Conservation (phyloP, 2,797 vertebrate species). For the Acipenser ruthenus region DNA sequence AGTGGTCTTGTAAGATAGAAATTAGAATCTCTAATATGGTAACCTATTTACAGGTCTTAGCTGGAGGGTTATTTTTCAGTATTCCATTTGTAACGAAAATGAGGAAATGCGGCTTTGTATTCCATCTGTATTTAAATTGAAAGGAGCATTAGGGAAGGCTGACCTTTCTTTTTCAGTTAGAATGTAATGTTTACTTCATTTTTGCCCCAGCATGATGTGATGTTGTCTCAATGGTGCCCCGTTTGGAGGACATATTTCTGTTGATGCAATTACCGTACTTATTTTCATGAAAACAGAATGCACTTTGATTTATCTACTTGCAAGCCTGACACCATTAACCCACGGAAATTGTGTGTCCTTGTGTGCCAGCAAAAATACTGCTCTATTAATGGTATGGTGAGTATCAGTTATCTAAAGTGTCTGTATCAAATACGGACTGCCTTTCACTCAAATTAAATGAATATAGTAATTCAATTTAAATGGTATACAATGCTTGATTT, state of each 20-base stretch:
- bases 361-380: background rate
- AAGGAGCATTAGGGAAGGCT: background rate
- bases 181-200: background rate
- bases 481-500: background rate
- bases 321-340: background rate
- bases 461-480: background rate
- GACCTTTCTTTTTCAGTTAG: background rate
- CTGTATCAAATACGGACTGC: background rate
- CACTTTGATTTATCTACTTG: background rate
- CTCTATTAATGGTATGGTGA: background rate
- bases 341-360: background rate
- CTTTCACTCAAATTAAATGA: background rate
- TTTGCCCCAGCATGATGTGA: background rate
- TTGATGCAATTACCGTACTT: background rate
- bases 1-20: no score
- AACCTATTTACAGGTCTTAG: no score
- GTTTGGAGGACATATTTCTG: background rate
- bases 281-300: background rate
- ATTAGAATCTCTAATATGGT: no score
- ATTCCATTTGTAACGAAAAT: background rate
- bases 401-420: background rate
- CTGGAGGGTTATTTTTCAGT: no score
- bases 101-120: background rate
- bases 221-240: background rate
- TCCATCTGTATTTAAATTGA: background rate